Evolutionary conservation across 2,797 vertebrate genomes (phyloP).

Genomic region (Falco columbarius): DNA sequence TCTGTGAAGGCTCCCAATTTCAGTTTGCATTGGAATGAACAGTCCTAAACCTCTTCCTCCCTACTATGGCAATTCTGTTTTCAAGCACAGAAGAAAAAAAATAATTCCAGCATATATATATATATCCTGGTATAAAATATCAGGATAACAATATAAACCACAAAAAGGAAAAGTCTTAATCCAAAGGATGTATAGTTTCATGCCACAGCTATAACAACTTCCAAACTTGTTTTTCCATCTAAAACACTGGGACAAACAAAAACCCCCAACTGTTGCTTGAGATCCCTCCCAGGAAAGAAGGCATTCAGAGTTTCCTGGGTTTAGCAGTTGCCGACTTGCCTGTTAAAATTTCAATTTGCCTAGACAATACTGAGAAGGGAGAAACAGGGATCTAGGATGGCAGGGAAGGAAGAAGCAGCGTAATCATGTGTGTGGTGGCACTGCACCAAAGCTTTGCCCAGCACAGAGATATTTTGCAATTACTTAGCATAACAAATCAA

Average conservation of each 20-base stretch:
- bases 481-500: conserved; percentile 26
- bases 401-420: not conserved
- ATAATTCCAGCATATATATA: not conserved
- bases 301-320: not conserved
- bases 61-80: not conserved
- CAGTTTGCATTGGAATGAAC: not conserved
- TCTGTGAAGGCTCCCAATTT: not conserved
- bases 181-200: not conserved
- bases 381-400: not conserved
- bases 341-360: not conserved
- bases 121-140: not conserved
- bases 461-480: not conserved
- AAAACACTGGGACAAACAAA: not conserved
- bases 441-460: not conserved
- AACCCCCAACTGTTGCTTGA: not conserved
- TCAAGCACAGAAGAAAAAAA: not conserved
- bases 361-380: not conserved
- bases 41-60: not conserved
- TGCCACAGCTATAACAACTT: not conserved
- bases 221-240: not conserved
- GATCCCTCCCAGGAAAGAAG: not conserved
- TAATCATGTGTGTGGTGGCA: not conserved
- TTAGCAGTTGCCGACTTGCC: not conserved
- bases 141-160: not conserved
- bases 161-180: not conserved